Evolutionary conservation across 2,888 invertebrate genomes (phyloP), one percentile per base, ranked within the genome.

Genomic region (Dasysyrphus tricinctus): DNA sequence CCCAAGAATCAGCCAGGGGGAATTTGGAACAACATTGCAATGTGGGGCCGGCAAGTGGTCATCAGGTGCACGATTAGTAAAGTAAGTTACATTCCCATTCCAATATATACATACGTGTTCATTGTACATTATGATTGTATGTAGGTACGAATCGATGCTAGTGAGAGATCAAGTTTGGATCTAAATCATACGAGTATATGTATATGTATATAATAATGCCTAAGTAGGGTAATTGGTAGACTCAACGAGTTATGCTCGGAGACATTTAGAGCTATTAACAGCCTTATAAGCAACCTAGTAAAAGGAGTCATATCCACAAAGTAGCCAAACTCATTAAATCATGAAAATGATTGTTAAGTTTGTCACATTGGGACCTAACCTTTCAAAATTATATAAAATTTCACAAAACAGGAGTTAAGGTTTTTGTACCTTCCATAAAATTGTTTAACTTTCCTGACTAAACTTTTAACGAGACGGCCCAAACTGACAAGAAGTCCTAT

Each of bases 11-110:
- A 79, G 75, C 56, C 65, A 65, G 56, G 82, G 86, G 78, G 82
- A 78, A 79, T 78, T 75, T 80, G 72, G 57, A 59, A 80, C 70
- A 73, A 69, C 72, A 69, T 63, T 54, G 65, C 75, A 70, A 47
- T 79, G 72, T 86, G 82, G 82, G 86, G 82, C 82, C 86, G 47
- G 61, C 78, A 75, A 86, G 86, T 79, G 81, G 77, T 76, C 57
- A 44, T 73, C 57, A 56, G 72, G 57, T 57, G 72, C 9, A 72
- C 0, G 14, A 42, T 61, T 42, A 69, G 7, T 51, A 51, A 51
- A 69, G 37, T 37, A 69, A 69, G 29, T 51, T 29, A 39, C 24
- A 69, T 69, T 42, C 61, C 24, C 12, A 39, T 39, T 61, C 39
- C 42, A 44, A 32, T 44, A 32, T 44, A 44, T 63, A 12, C 7